Evolutionary conservation across 2,888 invertebrate genomes (phyloP).

Genomic region (Lottia scabra): DNA sequence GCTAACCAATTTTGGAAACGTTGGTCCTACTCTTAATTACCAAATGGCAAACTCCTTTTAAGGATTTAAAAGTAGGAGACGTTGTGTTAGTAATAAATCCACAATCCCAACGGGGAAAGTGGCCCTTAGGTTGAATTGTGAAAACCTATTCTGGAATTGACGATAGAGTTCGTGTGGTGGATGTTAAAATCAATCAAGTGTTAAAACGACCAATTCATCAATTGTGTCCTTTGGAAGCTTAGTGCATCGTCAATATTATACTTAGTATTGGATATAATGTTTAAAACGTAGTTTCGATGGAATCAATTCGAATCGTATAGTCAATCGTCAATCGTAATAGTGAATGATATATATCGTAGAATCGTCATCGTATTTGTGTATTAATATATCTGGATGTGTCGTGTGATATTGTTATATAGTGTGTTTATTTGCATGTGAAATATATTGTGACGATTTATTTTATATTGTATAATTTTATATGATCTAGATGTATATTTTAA

Average conservation of each 20-base stretch:
- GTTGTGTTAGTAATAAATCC: background rate
- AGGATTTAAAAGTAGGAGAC: slow-evolving; percentile 5
- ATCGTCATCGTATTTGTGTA: too few species aligned
- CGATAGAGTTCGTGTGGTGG: background rate
- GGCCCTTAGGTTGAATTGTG: background rate
- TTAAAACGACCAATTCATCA: background rate
- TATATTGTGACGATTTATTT: too few species aligned
- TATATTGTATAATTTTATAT: too few species aligned
- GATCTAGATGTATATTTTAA: too few species aligned
- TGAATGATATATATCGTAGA: too few species aligned
- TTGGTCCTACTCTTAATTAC: background rate
- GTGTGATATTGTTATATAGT: too few species aligned
- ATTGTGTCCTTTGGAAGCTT: slow-evolving; percentile 7
- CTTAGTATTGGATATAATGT: too few species aligned
- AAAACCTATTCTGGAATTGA: slow-evolving; percentile 8
- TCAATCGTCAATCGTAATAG: too few species aligned
- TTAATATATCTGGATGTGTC: too few species aligned
- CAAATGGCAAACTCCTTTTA: background rate
- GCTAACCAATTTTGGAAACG: background rate
- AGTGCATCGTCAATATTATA: background rate
- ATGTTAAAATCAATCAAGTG: background rate
- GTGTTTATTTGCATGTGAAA: too few species aligned
- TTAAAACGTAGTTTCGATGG: too few species aligned
- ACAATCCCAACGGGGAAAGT: background rate
- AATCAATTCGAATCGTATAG: too few species aligned